These are phyloP conservation scores for Cossypha dichroa DNA, from an alignment of 2,797 vertebrate species.

Conservation along the genomic window DNA sequence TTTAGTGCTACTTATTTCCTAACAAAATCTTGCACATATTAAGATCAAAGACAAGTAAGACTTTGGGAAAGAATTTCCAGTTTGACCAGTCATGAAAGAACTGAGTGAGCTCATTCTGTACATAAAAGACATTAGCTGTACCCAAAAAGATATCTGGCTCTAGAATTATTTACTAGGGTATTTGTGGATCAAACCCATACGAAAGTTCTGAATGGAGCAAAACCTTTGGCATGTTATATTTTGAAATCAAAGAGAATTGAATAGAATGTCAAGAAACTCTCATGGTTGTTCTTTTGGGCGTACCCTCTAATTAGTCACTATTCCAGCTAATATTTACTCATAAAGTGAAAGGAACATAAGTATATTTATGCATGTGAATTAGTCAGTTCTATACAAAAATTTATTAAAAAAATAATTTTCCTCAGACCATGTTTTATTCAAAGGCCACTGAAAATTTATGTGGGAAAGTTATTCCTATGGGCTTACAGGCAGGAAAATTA, in stretches of 20 bases:
- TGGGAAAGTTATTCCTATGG: neutral
- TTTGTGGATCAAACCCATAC: conserved; percentile 17
- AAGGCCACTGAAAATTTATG: neutral
- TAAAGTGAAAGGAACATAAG: neutral
- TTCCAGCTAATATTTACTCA: conserved; percentile 55
- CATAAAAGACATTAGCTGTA: neutral
- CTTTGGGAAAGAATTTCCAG: conserved; percentile 17
- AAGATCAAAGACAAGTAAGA: neutral
- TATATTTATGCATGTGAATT: neutral
- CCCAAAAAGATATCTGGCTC: neutral
- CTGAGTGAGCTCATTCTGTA: conserved; percentile 4
- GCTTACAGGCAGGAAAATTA: neutral
- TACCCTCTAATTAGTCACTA: conserved; percentile 12
- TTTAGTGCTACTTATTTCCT: neutral
- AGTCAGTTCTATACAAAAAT: neutral
- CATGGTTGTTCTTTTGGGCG: conserved; percentile 5
- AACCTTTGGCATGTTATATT: neutral
- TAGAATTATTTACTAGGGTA: conserved; percentile 16
- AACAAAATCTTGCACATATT: neutral
- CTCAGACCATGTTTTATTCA: neutral
- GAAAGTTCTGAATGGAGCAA: conserved; percentile 12
- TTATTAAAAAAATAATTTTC: neutral
- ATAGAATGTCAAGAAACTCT: neutral
- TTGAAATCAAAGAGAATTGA: conserved; percentile 4
- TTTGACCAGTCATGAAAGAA: neutral